These are phyloP conservation scores for Philaethria dido DNA, from an alignment of 2,888 invertebrate species.

Conservation along the genomic window DNA sequence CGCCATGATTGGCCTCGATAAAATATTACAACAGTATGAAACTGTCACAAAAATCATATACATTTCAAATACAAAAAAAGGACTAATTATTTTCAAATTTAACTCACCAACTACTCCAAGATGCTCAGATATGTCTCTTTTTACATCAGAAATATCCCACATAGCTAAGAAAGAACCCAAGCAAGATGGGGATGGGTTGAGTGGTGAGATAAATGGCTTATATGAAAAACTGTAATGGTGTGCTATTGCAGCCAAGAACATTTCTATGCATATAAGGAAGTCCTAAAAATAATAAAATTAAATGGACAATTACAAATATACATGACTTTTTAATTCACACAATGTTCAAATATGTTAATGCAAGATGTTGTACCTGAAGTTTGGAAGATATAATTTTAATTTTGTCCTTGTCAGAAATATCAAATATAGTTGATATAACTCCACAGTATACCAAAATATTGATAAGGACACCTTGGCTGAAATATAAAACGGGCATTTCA, in stretches of 20 bases:
- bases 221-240: constrained; percentile 99
- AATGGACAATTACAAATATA: neutral
- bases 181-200: constrained; percentile 83
- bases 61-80: neutral
- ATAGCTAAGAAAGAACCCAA: constrained; percentile 94
- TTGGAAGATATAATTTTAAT: constrained; percentile 91
- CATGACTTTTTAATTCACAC: no score
- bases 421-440: constrained; percentile 90
- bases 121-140: constrained; percentile 96
- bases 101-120: constrained; percentile 92
- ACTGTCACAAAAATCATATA: constrained; percentile 20
- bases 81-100: neutral
- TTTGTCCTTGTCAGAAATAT: constrained; percentile 86
- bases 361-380: constrained; percentile 85
- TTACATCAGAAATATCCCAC: constrained; percentile 99
- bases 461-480: constrained; percentile 95
- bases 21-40: no score
- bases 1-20: no score
- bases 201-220: constrained; percentile 88
- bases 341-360: neutral
- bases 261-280: constrained; percentile 98
- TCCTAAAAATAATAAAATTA: constrained; percentile 85
- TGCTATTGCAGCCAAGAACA: constrained; percentile 97
- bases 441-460: constrained; percentile 93
- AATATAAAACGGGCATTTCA: constrained; percentile 51